Evolutionary conservation across 2,113 vertebrate genomes (phyloP).

Genomic region (Saguinus imperator): DNA sequence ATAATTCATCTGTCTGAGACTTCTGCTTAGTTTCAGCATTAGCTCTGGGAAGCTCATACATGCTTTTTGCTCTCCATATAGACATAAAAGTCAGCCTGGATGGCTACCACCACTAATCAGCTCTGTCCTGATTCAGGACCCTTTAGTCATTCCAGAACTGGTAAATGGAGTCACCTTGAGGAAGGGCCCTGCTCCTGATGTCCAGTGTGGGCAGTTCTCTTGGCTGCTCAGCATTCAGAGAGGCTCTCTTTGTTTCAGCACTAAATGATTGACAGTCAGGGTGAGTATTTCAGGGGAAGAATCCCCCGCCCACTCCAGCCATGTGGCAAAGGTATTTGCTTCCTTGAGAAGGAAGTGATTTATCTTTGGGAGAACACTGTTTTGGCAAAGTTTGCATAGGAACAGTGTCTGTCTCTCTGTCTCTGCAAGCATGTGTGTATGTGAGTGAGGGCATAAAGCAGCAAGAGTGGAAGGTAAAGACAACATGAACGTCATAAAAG

Average conservation of each 20-base stretch:
- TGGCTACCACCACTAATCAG: neutral
- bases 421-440: neutral
- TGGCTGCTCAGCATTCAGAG: neutral
- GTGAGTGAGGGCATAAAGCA: neutral
- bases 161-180: neutral
- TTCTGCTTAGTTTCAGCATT: neutral
- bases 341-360: slow-evolving; percentile 73
- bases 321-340: slow-evolving; percentile 75
- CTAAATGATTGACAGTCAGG: slow-evolving; percentile 71
- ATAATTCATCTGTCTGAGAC: neutral
- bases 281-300: slow-evolving; percentile 35
- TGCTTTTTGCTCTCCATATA: neutral
- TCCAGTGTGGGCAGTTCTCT: neutral
- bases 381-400: slow-evolving; percentile 77
- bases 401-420: slow-evolving; percentile 30
- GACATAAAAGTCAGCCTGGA: neutral
- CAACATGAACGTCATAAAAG: neutral
- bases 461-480: neutral
- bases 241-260: neutral
- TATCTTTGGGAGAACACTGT: slow-evolving; percentile 75
- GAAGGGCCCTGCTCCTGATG: neutral
- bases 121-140: neutral
- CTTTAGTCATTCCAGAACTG: neutral
- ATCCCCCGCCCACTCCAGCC: neutral
- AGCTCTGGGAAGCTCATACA: neutral